A percentile compares a stretch with the other conserved stretches of the same genome.
These are phyloP conservation scores for Amblyopsis hoosieri DNA, from an alignment of 2,797 vertebrate genomes.

Conservation along the genomic window DNA sequence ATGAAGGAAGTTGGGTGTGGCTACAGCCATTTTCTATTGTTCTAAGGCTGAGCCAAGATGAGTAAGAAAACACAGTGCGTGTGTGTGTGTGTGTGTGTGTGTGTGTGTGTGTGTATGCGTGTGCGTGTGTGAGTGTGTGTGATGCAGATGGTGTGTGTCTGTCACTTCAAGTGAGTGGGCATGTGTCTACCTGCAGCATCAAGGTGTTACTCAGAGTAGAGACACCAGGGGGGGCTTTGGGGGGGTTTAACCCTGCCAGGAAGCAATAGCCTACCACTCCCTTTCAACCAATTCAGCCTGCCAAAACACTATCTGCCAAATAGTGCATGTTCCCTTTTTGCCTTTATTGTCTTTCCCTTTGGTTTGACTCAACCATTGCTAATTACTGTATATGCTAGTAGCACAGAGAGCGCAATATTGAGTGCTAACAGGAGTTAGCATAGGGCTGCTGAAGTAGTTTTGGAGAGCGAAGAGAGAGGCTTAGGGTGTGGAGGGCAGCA, in stretches of 20 bases:
- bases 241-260: slow-evolving; percentile 6
- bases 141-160: slow-evolving; percentile 14
- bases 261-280: slow-evolving; percentile 29
- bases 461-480: neutral
- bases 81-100: slow-evolving; percentile 19
- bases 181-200: slow-evolving; percentile 53
- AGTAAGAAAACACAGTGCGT: slow-evolving; percentile 31
- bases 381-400: slow-evolving; percentile 33
- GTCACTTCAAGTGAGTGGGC: slow-evolving; percentile 22
- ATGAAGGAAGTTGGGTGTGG: slow-evolving; percentile 33
- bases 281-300: slow-evolving; percentile 48
- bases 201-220: slow-evolving; percentile 17
- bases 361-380: slow-evolving; percentile 26
- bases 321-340: slow-evolving; percentile 11
- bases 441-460: slow-evolving; percentile 23
- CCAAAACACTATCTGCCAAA: slow-evolving; percentile 2
- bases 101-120: slow-evolving; percentile 10
- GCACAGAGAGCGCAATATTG: slow-evolving; percentile 18
- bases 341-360: slow-evolving; percentile 3
- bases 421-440: slow-evolving; percentile 35
- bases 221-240: slow-evolving; percentile 20
- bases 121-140: slow-evolving; percentile 44
- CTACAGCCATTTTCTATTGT: slow-evolving; percentile 38
- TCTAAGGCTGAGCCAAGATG: slow-evolving; percentile 45
- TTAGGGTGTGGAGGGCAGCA: neutral